A percentile compares a stretch with the other conserved stretches of the same genome.
phyloP scores from a whole-genome alignment of 1,140 invertebrate species.

The Pachypsylla venusta region DNA sequence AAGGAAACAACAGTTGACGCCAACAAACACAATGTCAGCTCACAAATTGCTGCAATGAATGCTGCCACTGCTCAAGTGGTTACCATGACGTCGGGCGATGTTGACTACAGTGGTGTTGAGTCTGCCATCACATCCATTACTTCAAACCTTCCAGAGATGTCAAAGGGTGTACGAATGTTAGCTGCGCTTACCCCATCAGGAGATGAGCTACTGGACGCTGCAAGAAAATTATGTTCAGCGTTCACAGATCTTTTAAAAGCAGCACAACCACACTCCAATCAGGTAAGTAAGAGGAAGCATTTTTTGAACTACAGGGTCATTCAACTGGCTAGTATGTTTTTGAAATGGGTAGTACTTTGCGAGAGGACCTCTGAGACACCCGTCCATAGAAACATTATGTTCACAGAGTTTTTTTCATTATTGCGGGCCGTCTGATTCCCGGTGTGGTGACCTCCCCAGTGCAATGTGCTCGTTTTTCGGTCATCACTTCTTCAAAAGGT shows the following conservation, averaged over 20 bases:
- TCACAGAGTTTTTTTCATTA: too few relatives aligned
- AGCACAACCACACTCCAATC: conserved; percentile 82
- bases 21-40: conserved; percentile 89
- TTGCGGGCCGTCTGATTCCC: too few relatives aligned
- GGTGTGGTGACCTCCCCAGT: too few relatives aligned
- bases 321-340: too few relatives aligned
- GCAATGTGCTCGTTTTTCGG: too few relatives aligned
- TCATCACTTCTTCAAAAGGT: neutral
- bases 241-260: conserved; percentile 90
- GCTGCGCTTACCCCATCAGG: conserved; percentile 88
- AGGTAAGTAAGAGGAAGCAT: too few relatives aligned
- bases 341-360: too few relatives aligned
- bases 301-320: too few relatives aligned
- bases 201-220: conserved; percentile 78
- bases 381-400: too few relatives aligned
- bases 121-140: conserved; percentile 95
- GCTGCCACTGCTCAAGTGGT: conserved; percentile 96
- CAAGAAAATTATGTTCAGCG: conserved; percentile 76
- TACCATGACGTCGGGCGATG: conserved; percentile 79
- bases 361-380: too few relatives aligned
- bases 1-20: conserved; percentile 86
- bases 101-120: conserved; percentile 89
- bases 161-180: conserved; percentile 85
- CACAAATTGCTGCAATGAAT: conserved; percentile 97
- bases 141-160: conserved; percentile 90